phyloP scores from a whole-genome alignment of 1,140 invertebrate genomes.

The Eueides isabella region DNA sequence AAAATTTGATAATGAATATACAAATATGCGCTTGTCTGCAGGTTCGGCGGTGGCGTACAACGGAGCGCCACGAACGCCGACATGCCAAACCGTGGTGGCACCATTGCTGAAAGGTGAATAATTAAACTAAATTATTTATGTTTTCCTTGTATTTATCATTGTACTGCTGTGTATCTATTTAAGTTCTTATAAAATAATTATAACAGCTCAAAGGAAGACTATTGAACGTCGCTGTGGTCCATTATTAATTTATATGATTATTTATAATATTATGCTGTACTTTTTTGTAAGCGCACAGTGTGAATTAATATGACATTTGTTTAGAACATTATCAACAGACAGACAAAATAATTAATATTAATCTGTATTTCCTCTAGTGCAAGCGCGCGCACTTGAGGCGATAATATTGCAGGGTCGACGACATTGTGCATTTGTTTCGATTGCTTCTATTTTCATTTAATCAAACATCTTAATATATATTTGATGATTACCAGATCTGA shows the following conservation, averaged over 20 bases:
- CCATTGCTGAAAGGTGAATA: slow-evolving; percentile 85
- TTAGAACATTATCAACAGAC: slow-evolving; percentile 23
- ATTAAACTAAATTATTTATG: background rate
- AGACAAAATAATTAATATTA: slow-evolving; percentile 49
- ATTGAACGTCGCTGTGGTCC: too few species aligned
- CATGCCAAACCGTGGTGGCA: slow-evolving; percentile 83
- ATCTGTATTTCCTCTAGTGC: slow-evolving; percentile 48
- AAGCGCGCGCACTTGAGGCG: slow-evolving; percentile 40
- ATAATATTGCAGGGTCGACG: slow-evolving; percentile 46
- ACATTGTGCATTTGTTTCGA: slow-evolving; percentile 37
- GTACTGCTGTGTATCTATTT: too few species aligned
- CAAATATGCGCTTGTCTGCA: slow-evolving; percentile 50
- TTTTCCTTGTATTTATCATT: background rate
- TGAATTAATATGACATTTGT: background rate
- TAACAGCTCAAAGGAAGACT: too few species aligned
- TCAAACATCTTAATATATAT: slow-evolving; percentile 29
- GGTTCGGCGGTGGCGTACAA: slow-evolving; percentile 71
- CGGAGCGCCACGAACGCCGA: slow-evolving; percentile 80
- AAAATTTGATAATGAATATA: background rate
- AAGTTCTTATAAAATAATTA: too few species aligned
- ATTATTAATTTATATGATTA: too few species aligned
- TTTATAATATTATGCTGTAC: background rate
- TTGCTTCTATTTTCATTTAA: slow-evolving; percentile 34
- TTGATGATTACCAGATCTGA: slow-evolving; percentile 9
- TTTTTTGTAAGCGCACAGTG: background rate